Base-by-base conservation (phyloP, 1,140 invertebrate species). In the Oncopeltus fasciatus region DNA sequence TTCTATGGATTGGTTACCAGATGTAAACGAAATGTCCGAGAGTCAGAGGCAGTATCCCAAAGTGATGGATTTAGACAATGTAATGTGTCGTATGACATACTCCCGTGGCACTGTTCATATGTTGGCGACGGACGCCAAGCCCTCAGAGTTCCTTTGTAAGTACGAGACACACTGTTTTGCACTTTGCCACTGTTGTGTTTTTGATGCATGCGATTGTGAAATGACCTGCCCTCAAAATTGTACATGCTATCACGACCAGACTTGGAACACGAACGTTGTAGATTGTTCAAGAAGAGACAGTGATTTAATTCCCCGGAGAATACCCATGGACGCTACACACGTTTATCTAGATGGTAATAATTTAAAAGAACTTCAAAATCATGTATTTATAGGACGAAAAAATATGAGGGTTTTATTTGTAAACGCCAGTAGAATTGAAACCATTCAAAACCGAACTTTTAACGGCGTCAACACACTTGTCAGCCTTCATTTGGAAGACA, bases 151-250 rank as follows among this genome's bases (percentile, higher is more conserved):
- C 74, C 77, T 95, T 66, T 95, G 92, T 72, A 83, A 83, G 59
- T 95, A 95, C 75, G 85, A 89, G 68, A 88, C 88, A 33, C 92
- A 95, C 74, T 95, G 92, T 76, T 94, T 94, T 74, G 86, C 91
- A 18, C 75, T 93, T 51, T 95, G 92, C 71, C 89, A 92, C 68
- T 95, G 92, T 74, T 95, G 92, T 71, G 91, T 95, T 68, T 94
- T 92, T 71, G 90, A 94, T 71, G 90, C 90, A 53, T 95, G 92
- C 73, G 92, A 95, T 73, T 95, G 92, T 74, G 89, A 93, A 75
- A 94, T 94, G 90, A 92, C 86, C 2, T 95, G 91, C 69, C 92
- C 92, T 1, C 81, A 82, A 64, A 90, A 92, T 70, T 95, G 91
- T 75, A 87, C 87, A 63, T 95, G 91, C 71, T 94, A 92, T 73